Evolutionary conservation across 64 coral and sea anemone genomes (phyloP), one percentile per base, ranked within the genome.

Genomic region (Pachyseris speciosa): DNA sequence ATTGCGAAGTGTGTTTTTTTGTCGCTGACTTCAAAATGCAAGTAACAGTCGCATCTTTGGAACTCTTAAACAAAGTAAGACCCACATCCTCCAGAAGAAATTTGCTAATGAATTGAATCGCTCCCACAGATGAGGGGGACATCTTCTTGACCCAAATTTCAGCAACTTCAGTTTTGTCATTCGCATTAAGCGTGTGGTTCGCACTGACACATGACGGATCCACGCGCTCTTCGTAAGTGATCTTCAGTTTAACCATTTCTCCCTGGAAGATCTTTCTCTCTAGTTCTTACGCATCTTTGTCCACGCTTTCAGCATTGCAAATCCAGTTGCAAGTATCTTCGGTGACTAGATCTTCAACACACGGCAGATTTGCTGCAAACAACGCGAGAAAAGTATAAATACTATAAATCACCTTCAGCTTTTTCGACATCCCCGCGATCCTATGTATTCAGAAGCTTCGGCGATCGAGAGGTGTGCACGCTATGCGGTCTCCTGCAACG

Each of bases 301-400:
- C 75, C 28, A 6, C 36, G 13, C 16, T 79, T 34, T 80, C 76
- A 26, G 8, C 5, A 1, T 15, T 25, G 17, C 76, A 80, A 59
- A n/a, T 80, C 76, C 49, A 80, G 7, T 80, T 33, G 50, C 76
- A 80, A 0, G 76, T 60, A 19, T 17, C 32, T 80, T 60, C 45
- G 31, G 19, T 59, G 30, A 80, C 5, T 20, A 40, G 32, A 60
- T 80, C 76, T 37, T 58, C 51, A 17, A 60, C 76, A 38, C 31
- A 57, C 6, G 51, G 0, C 20, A 80, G 9, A 59, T 32, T 36
- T 38, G 76, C 12, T 19, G 22, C 29, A 60, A 80, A 38, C 26
- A 53, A 2, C 5, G 59, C 2, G 49, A 40, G 2, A 5, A n/a
- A 25, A 9, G 47, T n/a, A n/a, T n/a, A 80, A 0, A 17, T 25